Evolutionary conservation across 92 coral and sea anemone genomes (phyloP).

Genomic region (Palythoa grandis): DNA sequence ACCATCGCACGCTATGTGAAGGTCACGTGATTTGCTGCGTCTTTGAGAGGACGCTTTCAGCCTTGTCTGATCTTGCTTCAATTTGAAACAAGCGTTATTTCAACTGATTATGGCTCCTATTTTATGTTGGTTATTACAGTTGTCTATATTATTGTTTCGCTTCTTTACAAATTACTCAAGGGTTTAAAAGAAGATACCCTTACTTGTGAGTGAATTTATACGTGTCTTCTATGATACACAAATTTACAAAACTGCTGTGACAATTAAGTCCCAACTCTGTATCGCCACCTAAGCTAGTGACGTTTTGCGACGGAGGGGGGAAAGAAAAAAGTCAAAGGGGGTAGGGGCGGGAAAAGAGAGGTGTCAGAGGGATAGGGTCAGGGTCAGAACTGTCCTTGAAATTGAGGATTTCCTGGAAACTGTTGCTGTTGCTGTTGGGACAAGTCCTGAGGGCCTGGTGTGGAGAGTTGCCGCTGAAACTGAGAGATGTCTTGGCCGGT

Average conservation of each 20-base stretch:
- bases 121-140: too few species aligned
- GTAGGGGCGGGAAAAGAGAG: background rate
- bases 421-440: conserved; percentile 81
- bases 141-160: too few species aligned
- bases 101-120: too few species aligned
- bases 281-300: background rate
- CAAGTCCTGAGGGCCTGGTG: conserved; percentile 81
- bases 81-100: too few species aligned
- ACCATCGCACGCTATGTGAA: too few species aligned
- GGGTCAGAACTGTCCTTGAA: conserved; percentile 50
- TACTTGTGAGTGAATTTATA: too few species aligned
- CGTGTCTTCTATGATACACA: background rate
- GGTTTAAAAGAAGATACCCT: too few species aligned
- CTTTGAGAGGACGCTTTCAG: too few species aligned
- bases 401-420: conserved; percentile 76
- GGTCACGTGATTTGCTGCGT: too few species aligned
- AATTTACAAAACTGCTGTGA: background rate
- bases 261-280: background rate
- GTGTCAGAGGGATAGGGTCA: too few species aligned
- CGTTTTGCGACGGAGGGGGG: background rate
- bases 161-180: too few species aligned
- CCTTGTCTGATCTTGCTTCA: too few species aligned
- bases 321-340: background rate
- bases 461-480: conserved; percentile 86
- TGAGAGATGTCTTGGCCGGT: conserved; percentile 58